Conservation (phyloP, 1,140 invertebrate genomes). For the Apis cerana region DNA sequence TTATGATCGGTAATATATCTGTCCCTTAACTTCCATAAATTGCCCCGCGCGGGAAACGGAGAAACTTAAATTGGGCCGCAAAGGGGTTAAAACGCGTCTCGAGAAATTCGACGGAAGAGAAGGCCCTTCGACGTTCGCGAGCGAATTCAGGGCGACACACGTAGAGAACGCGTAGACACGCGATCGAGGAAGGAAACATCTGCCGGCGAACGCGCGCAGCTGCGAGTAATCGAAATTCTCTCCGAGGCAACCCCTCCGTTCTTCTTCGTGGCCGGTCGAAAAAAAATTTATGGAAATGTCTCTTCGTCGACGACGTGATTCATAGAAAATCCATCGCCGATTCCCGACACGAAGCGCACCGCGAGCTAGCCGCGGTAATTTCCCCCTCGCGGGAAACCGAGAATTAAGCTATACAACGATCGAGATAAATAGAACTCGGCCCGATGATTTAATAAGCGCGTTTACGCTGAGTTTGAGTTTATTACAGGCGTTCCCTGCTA, state of each 20-base stretch:
- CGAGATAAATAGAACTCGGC: conserved; percentile 50
- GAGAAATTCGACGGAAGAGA: background rate
- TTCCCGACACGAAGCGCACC: background rate
- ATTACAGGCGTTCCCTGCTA: conserved; percentile 51
- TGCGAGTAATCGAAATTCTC: conserved; percentile 57
- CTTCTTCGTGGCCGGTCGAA: background rate
- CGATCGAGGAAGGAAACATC: conserved; percentile 59
- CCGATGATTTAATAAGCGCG: conserved; percentile 53
- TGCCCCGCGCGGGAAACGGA: background rate
- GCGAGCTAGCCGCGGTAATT: background rate
- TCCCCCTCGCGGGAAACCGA: conserved; percentile 21
- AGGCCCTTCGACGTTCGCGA: background rate
- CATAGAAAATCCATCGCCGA: background rate
- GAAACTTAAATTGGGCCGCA: conserved; percentile 19
- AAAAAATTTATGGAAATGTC: background rate
- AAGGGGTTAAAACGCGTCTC: background rate
- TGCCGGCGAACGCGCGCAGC: conserved; percentile 67
- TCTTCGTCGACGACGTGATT: background rate
- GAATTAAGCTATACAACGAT: conserved; percentile 57
- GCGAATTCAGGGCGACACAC: background rate
- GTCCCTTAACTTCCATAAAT: conserved; percentile 19
- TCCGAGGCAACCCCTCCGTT: background rate
- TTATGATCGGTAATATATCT: conserved; percentile 38
- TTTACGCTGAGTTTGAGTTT: conserved; percentile 42
- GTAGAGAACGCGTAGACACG: conserved; percentile 7